Conservation (phyloP, 2,797 vertebrate species). For the Oophaga sylvatica region DNA sequence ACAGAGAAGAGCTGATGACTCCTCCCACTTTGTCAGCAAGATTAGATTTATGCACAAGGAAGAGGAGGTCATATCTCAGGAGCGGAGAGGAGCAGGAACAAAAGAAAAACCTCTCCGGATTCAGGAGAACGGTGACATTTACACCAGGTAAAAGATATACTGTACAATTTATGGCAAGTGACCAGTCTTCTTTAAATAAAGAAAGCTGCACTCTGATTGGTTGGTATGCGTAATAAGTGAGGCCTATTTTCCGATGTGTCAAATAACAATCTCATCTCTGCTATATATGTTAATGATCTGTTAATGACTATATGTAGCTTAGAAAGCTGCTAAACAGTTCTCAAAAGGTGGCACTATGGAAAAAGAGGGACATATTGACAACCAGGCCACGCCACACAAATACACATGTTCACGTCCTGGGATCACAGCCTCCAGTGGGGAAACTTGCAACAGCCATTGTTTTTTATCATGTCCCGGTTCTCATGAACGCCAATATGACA, state of each 20-base stretch:
- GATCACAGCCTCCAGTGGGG: slow-evolving; percentile 68
- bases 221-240: background rate
- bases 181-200: too few relatives aligned
- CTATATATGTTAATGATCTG: background rate
- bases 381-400: background rate
- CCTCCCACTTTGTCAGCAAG: too few relatives aligned
- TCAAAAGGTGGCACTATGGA: background rate
- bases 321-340: background rate
- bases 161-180: too few relatives aligned
- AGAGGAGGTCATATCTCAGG: too few relatives aligned
- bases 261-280: background rate
- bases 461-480: slow-evolving; percentile 76
- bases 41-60: too few relatives aligned
- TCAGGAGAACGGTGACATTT: too few relatives aligned
- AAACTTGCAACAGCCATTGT: slow-evolving; percentile 72
- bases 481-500: slow-evolving; percentile 79
- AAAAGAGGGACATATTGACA: background rate
- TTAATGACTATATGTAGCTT: background rate
- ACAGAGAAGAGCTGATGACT: too few relatives aligned
- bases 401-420: slow-evolving; percentile 47
- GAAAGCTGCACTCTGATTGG: background rate
- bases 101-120: too few relatives aligned
- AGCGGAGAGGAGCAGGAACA: too few relatives aligned
- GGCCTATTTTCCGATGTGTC: background rate
- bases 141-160: too few relatives aligned